Evolutionary conservation across 2,888 invertebrate species (phyloP).

Genomic region (Stegana nigrithorax): DNA sequence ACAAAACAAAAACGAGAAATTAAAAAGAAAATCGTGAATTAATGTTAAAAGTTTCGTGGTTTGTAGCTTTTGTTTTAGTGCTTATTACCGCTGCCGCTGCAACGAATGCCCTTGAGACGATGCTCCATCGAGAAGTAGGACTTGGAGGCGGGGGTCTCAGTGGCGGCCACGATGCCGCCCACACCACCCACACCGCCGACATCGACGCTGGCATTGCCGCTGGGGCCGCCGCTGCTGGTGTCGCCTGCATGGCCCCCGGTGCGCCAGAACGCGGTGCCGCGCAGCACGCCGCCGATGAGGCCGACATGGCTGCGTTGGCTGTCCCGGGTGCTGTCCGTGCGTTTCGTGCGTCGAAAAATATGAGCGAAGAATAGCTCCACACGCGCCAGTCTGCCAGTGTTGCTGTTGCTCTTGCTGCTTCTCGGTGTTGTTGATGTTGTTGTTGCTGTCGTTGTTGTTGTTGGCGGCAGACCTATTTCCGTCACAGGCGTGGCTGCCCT

Average conservation of each 20-base stretch:
- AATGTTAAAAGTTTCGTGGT: background rate
- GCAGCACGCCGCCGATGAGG: conserved; percentile 48
- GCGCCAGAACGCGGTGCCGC: conserved; percentile 55
- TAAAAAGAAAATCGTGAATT: conserved; percentile 2
- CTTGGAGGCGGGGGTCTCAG: conserved; percentile 12
- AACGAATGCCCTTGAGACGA: conserved; percentile 66
- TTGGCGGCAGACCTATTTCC: background rate
- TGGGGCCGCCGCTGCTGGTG: background rate
- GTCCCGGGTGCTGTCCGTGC: conserved; percentile 54
- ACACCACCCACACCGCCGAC: too few species aligned
- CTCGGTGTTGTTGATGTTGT: conserved; percentile 8
- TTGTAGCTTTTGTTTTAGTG: background rate
- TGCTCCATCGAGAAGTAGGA: conserved; percentile 59
- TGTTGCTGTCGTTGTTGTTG: conserved; percentile 14
- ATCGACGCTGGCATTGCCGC: background rate
- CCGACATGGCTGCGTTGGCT: conserved; percentile 66
- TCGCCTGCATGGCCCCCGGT: conserved; percentile 32
- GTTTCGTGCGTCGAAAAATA: conserved; percentile 51
- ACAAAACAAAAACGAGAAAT: conserved; percentile 39
- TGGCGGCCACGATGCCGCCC: too few species aligned
- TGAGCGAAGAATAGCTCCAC: conserved; percentile 45
- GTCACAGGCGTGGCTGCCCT: too few species aligned
- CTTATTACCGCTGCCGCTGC: conserved; percentile 66
- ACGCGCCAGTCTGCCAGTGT: conserved; percentile 35
- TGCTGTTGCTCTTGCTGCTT: background rate